phyloP scores from a whole-genome alignment of 2,113 vertebrate genomes.

The Labeo rohita region DNA sequence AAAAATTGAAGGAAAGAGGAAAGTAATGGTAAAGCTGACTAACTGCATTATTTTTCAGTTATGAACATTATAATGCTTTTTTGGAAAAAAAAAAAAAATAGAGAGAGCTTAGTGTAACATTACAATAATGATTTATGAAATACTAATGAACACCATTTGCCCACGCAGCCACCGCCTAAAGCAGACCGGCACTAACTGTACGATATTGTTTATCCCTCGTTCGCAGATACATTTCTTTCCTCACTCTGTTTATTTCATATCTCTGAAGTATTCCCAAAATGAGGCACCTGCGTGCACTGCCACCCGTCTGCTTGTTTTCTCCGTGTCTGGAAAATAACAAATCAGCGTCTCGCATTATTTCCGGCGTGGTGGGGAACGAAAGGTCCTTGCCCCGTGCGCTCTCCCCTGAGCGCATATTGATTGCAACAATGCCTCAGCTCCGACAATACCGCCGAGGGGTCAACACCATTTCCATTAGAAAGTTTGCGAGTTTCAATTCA shows the following conservation, averaged over 20 bases:
- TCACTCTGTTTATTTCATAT: conserved; percentile 52
- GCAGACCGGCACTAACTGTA: conserved; percentile 44
- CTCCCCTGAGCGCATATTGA: conserved; percentile 78
- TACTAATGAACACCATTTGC: conserved; percentile 29
- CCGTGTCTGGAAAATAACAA: conserved; percentile 79
- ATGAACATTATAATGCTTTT: neutral
- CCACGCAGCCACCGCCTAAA: conserved; percentile 42
- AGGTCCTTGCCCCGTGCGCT: conserved; percentile 75
- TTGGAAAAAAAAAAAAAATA: neutral
- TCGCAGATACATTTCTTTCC: conserved; percentile 46
- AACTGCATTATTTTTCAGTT: conserved; percentile 20
- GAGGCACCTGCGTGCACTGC: conserved; percentile 63
- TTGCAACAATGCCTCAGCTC: conserved; percentile 81
- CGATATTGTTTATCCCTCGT: conserved; percentile 49
- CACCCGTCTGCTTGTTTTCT: conserved; percentile 77
- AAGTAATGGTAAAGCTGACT: neutral
- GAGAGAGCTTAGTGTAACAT: neutral
- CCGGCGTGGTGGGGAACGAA: conserved; percentile 76
- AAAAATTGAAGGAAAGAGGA: conserved; percentile 32
- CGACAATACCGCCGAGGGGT: conserved; percentile 77
- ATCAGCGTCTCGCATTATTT: conserved; percentile 80
- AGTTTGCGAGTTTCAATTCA: conserved; percentile 82
- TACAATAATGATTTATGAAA: conserved; percentile 41
- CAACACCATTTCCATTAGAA: conserved; percentile 80
- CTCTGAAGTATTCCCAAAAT: conserved; percentile 58